These are phyloP conservation scores for Sibirionetta formosa DNA, from an alignment of 2,797 vertebrate species.

Conservation along the genomic window DNA sequence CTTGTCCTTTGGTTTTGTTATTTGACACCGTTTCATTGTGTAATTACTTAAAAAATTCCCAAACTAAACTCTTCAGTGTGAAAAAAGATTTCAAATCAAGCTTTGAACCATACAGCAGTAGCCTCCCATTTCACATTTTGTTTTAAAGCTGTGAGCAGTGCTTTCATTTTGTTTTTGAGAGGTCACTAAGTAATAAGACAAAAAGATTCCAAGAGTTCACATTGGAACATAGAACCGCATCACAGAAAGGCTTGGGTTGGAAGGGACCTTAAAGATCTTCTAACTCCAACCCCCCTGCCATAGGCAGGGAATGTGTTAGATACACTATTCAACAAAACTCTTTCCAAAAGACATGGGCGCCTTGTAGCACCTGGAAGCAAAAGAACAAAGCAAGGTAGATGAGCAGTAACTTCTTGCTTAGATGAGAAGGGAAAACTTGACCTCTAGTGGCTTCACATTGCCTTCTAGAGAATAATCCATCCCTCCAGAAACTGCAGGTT, in stretches of 20 bases:
- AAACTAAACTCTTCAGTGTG: background rate
- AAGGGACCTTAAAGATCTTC: too few relatives aligned
- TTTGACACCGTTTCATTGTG: background rate
- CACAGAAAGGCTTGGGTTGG: too few relatives aligned
- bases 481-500: background rate
- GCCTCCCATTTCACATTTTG: background rate
- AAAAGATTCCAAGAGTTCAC: background rate
- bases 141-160: background rate
- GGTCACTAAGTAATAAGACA: background rate
- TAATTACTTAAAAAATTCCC: background rate
- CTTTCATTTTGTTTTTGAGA: background rate
- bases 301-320: too few relatives aligned
- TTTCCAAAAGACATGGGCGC: background rate
- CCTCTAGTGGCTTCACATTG: background rate
- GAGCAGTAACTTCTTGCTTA: background rate
- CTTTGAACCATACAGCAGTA: background rate
- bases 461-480: background rate
- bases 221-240: background rate
- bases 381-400: background rate
- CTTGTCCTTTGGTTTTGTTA: background rate
- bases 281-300: too few relatives aligned
- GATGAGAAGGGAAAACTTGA: background rate
- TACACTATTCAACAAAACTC: background rate
- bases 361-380: background rate
- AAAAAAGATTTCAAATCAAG: background rate